These are phyloP conservation scores for Trichonephila clavipes DNA, from an alignment of 1,140 invertebrate species.

Conservation along the genomic window DNA sequence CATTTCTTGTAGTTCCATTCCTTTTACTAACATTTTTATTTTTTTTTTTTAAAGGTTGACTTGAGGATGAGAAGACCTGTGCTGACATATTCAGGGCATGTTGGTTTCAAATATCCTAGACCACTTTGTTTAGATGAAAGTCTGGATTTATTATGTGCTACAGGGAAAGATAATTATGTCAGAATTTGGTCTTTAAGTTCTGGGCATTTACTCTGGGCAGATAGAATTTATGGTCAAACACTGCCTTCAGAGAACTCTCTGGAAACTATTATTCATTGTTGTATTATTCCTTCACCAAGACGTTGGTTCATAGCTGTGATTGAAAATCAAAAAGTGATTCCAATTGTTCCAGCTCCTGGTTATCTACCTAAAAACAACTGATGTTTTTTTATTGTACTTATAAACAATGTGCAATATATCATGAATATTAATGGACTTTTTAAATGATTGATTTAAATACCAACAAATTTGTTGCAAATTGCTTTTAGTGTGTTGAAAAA, in stretches of 20 bases:
- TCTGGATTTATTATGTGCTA: background rate
- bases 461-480: no score
- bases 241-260: no score
- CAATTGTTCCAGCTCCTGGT: background rate
- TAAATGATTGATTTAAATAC: no score
- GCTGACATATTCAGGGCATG: background rate
- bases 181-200: background rate
- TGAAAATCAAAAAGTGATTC: background rate
- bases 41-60: background rate
- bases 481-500: no score
- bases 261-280: background rate
- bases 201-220: background rate
- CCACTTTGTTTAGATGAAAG: background rate
- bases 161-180: background rate
- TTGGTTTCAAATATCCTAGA: background rate
- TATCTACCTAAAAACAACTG: background rate
- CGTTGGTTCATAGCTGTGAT: background rate
- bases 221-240: background rate
- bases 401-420: no score
- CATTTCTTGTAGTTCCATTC: no score
- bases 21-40: background rate
- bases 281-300: background rate
- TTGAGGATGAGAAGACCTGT: background rate
- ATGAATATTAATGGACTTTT: no score
- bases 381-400: no score